phyloP scores from a whole-genome alignment of 2,797 vertebrate genomes.

The Cossypha caffra region DNA sequence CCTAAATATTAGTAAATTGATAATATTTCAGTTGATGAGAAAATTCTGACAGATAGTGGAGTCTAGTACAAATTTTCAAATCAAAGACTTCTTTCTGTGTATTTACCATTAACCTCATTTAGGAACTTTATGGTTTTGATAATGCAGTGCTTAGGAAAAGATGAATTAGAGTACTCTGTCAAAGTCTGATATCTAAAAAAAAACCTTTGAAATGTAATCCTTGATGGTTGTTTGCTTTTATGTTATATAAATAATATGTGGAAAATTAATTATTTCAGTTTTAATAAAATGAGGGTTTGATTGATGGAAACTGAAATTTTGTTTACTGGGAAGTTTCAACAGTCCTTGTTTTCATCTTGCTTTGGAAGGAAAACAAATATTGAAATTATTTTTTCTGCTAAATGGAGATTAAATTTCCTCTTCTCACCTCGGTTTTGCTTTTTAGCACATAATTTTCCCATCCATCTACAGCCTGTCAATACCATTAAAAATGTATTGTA shows the following conservation, averaged over 20 bases:
- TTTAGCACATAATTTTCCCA: slow-evolving; percentile 11
- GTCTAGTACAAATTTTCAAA: neutral
- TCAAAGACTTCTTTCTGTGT: neutral
- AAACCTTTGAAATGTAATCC: neutral
- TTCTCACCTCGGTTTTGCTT: neutral
- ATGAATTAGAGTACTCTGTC: neutral
- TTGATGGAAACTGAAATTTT: neutral
- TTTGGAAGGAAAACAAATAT: neutral
- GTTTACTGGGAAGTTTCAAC: neutral
- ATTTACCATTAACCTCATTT: neutral
- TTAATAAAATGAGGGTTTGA: slow-evolving; percentile 3
- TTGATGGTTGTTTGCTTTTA: neutral
- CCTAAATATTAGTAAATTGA: neutral
- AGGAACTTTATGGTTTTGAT: neutral
- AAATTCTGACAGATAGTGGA: neutral
- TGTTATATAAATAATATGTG: neutral
- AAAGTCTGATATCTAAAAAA: neutral
- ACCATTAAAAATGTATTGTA: slow-evolving; percentile 1
- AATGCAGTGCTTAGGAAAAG: neutral
- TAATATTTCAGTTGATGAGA: neutral
- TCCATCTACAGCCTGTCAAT: neutral
- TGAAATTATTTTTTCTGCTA: neutral
- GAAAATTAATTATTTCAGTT: neutral
- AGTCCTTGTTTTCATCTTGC: neutral
- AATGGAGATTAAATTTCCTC: slow-evolving; percentile 17